Conservation (phyloP, 2,888 invertebrate genomes). For the Melieria omissa region DNA sequence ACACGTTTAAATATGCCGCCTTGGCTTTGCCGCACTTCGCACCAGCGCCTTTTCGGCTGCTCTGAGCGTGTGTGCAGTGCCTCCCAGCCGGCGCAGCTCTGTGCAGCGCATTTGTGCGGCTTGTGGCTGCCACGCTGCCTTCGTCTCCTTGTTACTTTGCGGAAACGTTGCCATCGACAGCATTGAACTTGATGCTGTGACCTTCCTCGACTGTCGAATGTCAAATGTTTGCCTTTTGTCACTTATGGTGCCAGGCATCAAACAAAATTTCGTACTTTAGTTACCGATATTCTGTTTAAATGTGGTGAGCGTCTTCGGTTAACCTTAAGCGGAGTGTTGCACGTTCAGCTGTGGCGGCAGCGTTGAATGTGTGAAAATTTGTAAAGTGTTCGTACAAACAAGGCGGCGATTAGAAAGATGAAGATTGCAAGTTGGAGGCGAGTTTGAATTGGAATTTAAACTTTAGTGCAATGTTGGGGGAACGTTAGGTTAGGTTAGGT, state of each 20-base stretch:
- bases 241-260: slow-evolving; percentile 28
- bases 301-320: too few relatives aligned
- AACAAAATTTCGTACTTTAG: too few relatives aligned
- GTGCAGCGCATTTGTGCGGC: slow-evolving; percentile 13
- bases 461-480: too few relatives aligned
- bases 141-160: background rate
- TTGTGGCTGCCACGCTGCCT: background rate
- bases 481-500: too few relatives aligned
- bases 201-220: slow-evolving; percentile 26
- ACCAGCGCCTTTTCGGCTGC: background rate
- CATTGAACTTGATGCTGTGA: slow-evolving; percentile 12
- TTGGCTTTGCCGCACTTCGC: background rate
- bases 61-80: background rate
- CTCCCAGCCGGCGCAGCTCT: background rate
- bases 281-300: too few relatives aligned
- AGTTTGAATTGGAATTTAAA: too few relatives aligned
- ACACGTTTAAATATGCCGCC: slow-evolving; percentile 24
- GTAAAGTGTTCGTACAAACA: too few relatives aligned
- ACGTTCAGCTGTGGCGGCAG: too few relatives aligned
- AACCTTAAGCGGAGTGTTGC: too few relatives aligned
- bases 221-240: slow-evolving; percentile 37
- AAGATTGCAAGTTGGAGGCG: too few relatives aligned
- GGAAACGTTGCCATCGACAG: slow-evolving; percentile 13
- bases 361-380: too few relatives aligned
- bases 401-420: too few relatives aligned